These are phyloP conservation scores for Astatoreochromis straeleni DNA, from an alignment of 2,113 vertebrate genomes.

Conservation along the genomic window DNA sequence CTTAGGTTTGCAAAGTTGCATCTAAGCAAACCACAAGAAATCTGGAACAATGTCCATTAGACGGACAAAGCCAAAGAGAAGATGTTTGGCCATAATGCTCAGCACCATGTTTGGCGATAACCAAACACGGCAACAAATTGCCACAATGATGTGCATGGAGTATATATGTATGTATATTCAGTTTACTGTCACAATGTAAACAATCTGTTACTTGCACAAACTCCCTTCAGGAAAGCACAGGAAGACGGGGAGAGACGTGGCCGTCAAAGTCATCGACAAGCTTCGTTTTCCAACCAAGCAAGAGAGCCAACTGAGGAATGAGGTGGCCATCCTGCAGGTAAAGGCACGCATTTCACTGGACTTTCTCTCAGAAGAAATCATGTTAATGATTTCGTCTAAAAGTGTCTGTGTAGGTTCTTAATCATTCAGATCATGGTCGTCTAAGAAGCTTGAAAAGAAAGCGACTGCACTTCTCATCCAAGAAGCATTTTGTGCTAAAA, in stretches of 20 bases:
- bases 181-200: background rate
- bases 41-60: background rate
- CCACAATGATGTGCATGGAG: background rate
- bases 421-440: background rate
- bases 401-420: background rate
- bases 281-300: conserved; percentile 80
- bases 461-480: background rate
- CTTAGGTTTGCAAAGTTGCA: background rate
- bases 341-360: background rate
- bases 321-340: conserved; percentile 81
- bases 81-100: background rate
- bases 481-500: background rate
- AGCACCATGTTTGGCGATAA: background rate
- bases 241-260: conserved; percentile 64
- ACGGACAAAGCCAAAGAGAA: background rate
- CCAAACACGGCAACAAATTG: background rate
- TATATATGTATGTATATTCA: background rate
- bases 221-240: conserved; percentile 68
- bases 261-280: conserved; percentile 79
- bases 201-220: background rate
- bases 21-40: background rate
- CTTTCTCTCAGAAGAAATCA: background rate
- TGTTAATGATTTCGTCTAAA: background rate
- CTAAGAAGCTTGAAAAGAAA: background rate
- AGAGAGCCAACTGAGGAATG: conserved; percentile 78